Base-by-base conservation (phyloP, 2,113 vertebrate genomes). In the Protobothrops flavoviridis region DNA sequence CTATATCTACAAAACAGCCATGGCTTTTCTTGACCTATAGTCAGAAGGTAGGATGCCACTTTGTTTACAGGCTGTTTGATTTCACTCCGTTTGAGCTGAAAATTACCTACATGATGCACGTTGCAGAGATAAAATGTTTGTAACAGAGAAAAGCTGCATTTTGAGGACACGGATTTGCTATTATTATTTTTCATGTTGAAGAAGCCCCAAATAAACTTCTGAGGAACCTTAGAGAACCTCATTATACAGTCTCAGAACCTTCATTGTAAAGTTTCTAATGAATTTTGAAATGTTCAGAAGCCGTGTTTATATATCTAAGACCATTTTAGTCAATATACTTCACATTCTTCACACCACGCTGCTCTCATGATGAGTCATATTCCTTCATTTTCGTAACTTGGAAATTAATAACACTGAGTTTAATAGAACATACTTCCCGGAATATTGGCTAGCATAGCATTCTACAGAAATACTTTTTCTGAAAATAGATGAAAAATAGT, bases 281-380 rank as follows among this genome's bases (percentile, higher is more conserved):
- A 92, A 5, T 94, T 64, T 81, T 91, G 89, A 86, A 23, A 11
- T 89, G 89, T 90, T 74, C 87, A 50, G 94, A 57, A 87, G 26
- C 94, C 88, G 45, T 91, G 95, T 81, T 74, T 88, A 39, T 85
- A 92, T 74, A 93, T 92, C 93, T 95, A 89, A 93, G 94, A 91
- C 20, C 92, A 90, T 11, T 88, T 89, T 88, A 55, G 57, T 93
- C 88, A 88, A 23, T 12, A 91, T 95, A 90, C 91, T 59, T 26
- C 74, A 29, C 12, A 48, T 45, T 43, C 59, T 43, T 61, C 56
- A 21, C n/a, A 81, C 33, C 33, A 81, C 33, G 13, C 17, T 81
- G 74, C 74, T 81, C 74, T 7, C 74, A 1, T 43, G 74, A 81
- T 81, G 74, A 81, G 74, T 81, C 17, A 23, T 5, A 8, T 5